A percentile compares a stretch with the other conserved stretches of the same genome.
Evolutionary conservation across 2,888 invertebrate genomes (phyloP).

Genomic region (Petrolisthes cinctipes): DNA sequence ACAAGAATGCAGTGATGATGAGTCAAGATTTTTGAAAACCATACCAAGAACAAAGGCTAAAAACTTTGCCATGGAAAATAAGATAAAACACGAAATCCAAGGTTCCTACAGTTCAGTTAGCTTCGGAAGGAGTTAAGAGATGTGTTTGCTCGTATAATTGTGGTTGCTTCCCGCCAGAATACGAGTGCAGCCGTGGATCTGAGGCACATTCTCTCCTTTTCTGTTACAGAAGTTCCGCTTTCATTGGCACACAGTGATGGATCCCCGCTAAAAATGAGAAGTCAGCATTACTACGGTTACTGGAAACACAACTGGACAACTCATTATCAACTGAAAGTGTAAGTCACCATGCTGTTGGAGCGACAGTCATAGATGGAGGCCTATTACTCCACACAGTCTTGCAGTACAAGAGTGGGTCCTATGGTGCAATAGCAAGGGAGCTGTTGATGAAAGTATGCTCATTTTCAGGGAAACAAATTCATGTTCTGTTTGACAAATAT

Average conservation of each 20-base stretch:
- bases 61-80: constrained; percentile 9
- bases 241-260: constrained; percentile 2
- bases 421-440: background rate
- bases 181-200: background rate
- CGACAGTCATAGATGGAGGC: background rate
- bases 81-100: background rate
- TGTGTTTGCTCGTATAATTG: background rate
- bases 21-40: constrained; percentile 5
- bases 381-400: constrained; percentile 7
- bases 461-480: background rate
- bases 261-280: background rate
- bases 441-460: background rate
- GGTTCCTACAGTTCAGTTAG: background rate
- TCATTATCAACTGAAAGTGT: constrained; percentile 5
- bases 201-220: background rate
- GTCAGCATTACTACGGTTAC: background rate
- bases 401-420: background rate
- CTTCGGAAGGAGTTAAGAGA: constrained; percentile 6
- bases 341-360: background rate
- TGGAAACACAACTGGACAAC: background rate
- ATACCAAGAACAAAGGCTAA: constrained; percentile 1
- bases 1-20: background rate
- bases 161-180: background rate
- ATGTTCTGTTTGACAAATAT: constrained; percentile 6
- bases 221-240: background rate